A percentile compares a stretch with the other conserved stretches of the same genome.
These are phyloP conservation scores for Hydropotes inermis DNA, from an alignment of 2,113 vertebrate species.

Conservation along the genomic window DNA sequence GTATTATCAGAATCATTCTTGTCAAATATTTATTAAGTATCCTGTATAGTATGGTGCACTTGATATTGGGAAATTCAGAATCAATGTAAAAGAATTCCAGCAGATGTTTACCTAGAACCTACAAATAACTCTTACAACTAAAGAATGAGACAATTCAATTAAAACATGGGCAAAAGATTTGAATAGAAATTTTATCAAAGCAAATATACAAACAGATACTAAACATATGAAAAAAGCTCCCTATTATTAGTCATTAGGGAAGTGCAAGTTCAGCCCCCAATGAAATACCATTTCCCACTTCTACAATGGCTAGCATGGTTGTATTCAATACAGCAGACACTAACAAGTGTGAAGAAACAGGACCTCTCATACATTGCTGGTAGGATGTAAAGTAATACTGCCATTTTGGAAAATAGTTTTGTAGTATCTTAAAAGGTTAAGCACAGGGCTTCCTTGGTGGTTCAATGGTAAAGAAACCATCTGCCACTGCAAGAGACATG, in stretches of 20 bases:
- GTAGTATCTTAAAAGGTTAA: neutral
- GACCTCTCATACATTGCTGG: neutral
- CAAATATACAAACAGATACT: neutral
- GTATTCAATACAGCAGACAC: neutral
- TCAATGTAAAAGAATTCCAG: neutral
- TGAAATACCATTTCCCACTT: neutral
- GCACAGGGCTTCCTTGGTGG: neutral
- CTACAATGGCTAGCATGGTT: neutral
- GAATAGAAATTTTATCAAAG: neutral
- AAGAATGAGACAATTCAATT: neutral
- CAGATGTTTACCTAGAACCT: neutral
- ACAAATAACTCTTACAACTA: neutral
- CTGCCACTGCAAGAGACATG: neutral
- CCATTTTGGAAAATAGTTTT: constrained; percentile 4
- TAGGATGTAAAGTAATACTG: neutral
- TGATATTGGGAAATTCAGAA: neutral
- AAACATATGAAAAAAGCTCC: neutral
- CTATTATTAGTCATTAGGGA: neutral
- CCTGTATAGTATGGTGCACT: neutral
- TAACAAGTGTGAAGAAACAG: neutral
- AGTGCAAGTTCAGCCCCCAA: neutral
- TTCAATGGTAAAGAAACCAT: neutral
- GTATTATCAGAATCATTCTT: neutral
- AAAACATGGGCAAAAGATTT: constrained; percentile 17
- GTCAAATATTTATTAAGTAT: neutral